Evolutionary conservation across 2,113 vertebrate genomes (phyloP).

Genomic region (Morone saxatilis): DNA sequence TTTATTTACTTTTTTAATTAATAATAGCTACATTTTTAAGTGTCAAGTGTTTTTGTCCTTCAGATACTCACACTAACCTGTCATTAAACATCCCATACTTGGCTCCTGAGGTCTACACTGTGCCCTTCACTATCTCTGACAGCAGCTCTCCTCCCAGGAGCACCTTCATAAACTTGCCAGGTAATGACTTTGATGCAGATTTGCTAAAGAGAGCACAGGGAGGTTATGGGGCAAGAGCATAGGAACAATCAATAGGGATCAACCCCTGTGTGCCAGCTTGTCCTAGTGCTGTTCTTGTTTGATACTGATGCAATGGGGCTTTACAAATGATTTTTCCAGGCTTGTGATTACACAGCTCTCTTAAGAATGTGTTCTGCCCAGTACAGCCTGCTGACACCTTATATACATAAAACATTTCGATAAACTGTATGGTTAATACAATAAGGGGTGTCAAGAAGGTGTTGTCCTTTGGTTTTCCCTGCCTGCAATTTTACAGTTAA

Average conservation of each 20-base stretch:
- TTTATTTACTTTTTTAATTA: not conserved
- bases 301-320: conserved; percentile 49
- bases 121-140: conserved; percentile 87
- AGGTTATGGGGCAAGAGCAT: conserved; percentile 23
- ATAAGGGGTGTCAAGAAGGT: not conserved
- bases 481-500: not conserved
- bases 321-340: conserved; percentile 64
- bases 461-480: not conserved
- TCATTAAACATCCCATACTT: conserved; percentile 86
- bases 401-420: conserved; percentile 1
- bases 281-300: conserved; percentile 41
- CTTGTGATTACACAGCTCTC: conserved; percentile 43
- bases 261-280: conserved; percentile 40
- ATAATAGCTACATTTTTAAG: not conserved
- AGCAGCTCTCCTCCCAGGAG: conserved; percentile 82
- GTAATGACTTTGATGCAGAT: conserved; percentile 70
- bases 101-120: conserved; percentile 84
- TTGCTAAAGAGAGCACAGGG: not conserved
- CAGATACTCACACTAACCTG: conserved; percentile 88
- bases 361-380: conserved; percentile 30
- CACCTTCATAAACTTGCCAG: conserved; percentile 86
- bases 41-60: conserved; percentile 29
- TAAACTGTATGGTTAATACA: not conserved
- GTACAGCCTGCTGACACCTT: conserved; percentile 17
- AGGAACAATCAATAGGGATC: conserved; percentile 64